Base-by-base conservation (phyloP, 2,888 invertebrate genomes). In the Falcaria lacertinaria region DNA sequence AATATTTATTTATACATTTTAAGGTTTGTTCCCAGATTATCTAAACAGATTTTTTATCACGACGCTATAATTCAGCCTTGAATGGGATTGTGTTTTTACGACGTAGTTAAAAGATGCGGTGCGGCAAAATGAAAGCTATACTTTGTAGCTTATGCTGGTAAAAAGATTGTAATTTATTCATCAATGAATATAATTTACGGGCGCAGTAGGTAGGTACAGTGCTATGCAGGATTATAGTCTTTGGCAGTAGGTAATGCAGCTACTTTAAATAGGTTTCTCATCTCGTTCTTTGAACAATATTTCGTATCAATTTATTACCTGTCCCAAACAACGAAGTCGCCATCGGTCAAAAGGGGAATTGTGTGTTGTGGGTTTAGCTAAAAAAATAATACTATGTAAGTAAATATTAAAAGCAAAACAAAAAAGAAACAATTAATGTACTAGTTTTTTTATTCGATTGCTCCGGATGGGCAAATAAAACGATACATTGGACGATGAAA, bases 281-380 rank as follows among this genome's bases (percentile, higher is more conserved):
- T n/a, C n/a, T n/a, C n/a, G n/a, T n/a, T n/a, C n/a, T n/a, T n/a
- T n/a, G n/a, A n/a, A n/a, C n/a, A n/a, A 11, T 11, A 28, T 28
- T 2, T 1, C 8, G 2, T 28, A 28, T 13, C n/a, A 19, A 17
- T 35, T 16, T 22, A 4, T 50, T 43, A 66, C 66, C 66, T 68
- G 66, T 91, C 91, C 82, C 89, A 90, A 37, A 92, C 52, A 11
- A 73, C 61, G 46, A 90, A 90, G 42, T 89, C 89, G 5, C 87
- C 91, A 48, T 90, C 90, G 34, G 72, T 68, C 35, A 91, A 60
- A 2, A 89, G 89, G 0, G 92, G 91, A 5, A 91, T 70, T 0
- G 89, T 87, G 50, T 90, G 90, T 45, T 90, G 84, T 0, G 90
- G 90, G 52, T 90, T 90, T 35, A 84, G 63, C 89, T 89, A 72